phyloP scores from a whole-genome alignment of 2,888 invertebrate genomes.

The Notocelia uddmanniana region DNA sequence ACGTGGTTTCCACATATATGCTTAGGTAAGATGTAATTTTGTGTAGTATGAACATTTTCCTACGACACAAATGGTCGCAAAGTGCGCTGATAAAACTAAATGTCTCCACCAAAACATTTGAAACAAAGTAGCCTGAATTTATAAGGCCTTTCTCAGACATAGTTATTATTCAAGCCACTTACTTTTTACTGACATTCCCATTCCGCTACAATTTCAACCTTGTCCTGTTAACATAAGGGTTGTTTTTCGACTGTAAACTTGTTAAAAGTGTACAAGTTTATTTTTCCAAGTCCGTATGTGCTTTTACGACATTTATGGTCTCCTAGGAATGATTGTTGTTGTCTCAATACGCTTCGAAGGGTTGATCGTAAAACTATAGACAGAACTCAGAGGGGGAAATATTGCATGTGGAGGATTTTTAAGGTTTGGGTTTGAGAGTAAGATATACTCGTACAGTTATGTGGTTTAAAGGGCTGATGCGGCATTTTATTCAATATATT shows the following conservation, averaged over 20 bases:
- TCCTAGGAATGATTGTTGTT: constrained; percentile 57
- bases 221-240: background rate
- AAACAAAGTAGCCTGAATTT: constrained; percentile 43
- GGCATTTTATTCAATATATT: too few species aligned
- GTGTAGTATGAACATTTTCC: too few species aligned
- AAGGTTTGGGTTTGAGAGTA: background rate
- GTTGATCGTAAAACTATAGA: constrained; percentile 47
- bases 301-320: constrained; percentile 50
- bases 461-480: too few species aligned
- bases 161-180: constrained; percentile 44
- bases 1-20: too few species aligned
- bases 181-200: constrained; percentile 33
- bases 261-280: constrained; percentile 32
- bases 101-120: constrained; percentile 35
- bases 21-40: too few species aligned
- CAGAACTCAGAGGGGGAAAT: constrained; percentile 30
- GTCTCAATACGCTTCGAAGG: constrained; percentile 53
- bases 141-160: constrained; percentile 36
- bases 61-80: background rate
- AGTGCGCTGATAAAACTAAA: constrained; percentile 29
- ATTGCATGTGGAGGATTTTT: constrained; percentile 31
- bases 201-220: constrained; percentile 9
- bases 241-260: background rate
- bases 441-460: too few species aligned
- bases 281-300: constrained; percentile 44